Base-by-base conservation (phyloP, 2,113 vertebrate species). In the Sterrhoptilus dennistouni region DNA sequence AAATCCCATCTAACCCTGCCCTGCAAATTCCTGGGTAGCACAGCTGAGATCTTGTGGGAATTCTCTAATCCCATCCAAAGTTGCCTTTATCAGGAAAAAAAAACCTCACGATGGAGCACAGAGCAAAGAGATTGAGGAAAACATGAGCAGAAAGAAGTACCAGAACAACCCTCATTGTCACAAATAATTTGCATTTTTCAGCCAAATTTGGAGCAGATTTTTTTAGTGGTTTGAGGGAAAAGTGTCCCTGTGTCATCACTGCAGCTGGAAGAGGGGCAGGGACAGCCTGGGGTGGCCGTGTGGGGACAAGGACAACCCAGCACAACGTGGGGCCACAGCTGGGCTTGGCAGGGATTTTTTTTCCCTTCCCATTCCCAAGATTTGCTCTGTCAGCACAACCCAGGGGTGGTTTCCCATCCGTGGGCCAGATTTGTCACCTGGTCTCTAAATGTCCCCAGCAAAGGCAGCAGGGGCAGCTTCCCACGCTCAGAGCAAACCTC, bases 311-410 rank as follows among this genome's bases (percentile, higher is more conserved):
- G 74, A 80, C 31, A 57, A 4, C 52, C 72, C 9, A 60, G 64
- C 59, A 33, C 44, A 12, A 6, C 9, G 20, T 14, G 16, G 61
- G 87, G 88, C 40, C 87, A 22, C 54, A 23, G 66, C 75, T 50
- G 76, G 80, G 25, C 86, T 82, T 49, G 94, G 83, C 70, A 77
- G 90, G 75, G 76, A 19, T 96, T 96, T 84, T 97, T 84, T 64
- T 75, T 70, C 23, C 71, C 19, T 69, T 23, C 18, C 11, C 49
- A 83, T 95, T 88, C 89, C 93, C 90, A 60, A 52, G 68, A 87
- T 16, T 63, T 18, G 44, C 80, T 88, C 61, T 63, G 90, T 95
- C 96, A 96, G 96, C 91, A 20, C 82, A 68, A 64, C n/a, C 33
- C 31, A 7, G 40, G 33, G 36, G 25, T 4, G 31, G 14, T 76